Conservation (phyloP, 2,888 invertebrate genomes). For the Mayetiola destructor region DNA sequence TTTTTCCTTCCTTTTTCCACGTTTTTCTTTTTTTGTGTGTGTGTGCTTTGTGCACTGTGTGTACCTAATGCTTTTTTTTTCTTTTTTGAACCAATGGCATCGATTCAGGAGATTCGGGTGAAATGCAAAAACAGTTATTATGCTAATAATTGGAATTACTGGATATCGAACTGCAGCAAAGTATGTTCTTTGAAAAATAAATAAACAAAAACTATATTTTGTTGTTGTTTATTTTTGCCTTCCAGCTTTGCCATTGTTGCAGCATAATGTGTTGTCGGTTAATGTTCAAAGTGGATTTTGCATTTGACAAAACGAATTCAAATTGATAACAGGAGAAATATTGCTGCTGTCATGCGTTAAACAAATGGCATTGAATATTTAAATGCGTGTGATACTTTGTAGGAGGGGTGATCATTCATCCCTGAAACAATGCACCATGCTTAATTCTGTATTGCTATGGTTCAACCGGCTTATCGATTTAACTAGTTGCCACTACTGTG, state of each 20-base stretch:
- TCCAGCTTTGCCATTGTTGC: too few species aligned
- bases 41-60: too few species aligned
- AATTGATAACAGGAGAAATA: background rate
- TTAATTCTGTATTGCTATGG: background rate
- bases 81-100: background rate
- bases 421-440: background rate
- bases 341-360: background rate
- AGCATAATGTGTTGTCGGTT: too few species aligned
- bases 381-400: background rate
- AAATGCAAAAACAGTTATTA: background rate
- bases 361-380: background rate
- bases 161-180: background rate
- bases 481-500: background rate
- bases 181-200: too few species aligned
- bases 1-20: background rate
- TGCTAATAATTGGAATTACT: background rate
- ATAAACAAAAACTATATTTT: too few species aligned
- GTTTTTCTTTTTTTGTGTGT: too few species aligned
- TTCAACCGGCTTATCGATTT: background rate
- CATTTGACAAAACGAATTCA: too few species aligned
- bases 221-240: too few species aligned
- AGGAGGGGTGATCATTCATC: constrained; percentile 10
- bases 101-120: background rate
- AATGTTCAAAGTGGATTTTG: too few species aligned
- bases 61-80: background rate